Evolutionary conservation across 2,797 vertebrate species (phyloP).

Genomic region (Acrossocheilus fasciatus): DNA sequence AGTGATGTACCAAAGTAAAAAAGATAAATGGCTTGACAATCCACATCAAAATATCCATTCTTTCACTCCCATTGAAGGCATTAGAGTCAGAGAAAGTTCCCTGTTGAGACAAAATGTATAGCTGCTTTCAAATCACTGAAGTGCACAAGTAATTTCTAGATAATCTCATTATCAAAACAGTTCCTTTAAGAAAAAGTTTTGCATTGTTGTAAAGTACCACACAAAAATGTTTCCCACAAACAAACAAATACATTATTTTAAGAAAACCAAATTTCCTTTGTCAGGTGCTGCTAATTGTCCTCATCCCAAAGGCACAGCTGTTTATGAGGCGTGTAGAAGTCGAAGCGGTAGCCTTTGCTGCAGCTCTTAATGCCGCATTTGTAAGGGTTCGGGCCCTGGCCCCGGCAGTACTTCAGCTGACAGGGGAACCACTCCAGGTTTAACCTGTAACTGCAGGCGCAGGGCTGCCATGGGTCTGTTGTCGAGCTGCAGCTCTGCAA

Average conservation of each 20-base stretch:
- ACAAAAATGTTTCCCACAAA: background rate
- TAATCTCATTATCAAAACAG: background rate
- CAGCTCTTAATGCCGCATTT: constrained; percentile 90
- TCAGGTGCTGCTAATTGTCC: constrained; percentile 70
- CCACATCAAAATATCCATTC: background rate
- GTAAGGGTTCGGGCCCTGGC: constrained; percentile 78
- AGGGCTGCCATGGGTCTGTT: constrained; percentile 76
- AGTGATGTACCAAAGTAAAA: constrained; percentile 6
- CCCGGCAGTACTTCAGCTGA: constrained; percentile 86
- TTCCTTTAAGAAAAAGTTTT: constrained; percentile 8
- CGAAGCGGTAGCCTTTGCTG: constrained; percentile 83
- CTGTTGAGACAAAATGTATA: background rate
- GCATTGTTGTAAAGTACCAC: background rate
- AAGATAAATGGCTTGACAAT: constrained; percentile 9
- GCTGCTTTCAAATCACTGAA: background rate
- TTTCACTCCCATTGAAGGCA: background rate
- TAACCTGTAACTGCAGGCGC: constrained; percentile 81
- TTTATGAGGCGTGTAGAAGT: constrained; percentile 80
- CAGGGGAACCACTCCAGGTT: constrained; percentile 88
- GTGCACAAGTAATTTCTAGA: too few species aligned
- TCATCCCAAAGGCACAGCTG: constrained; percentile 88
- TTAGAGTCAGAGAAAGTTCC: background rate
- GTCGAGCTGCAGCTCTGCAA: constrained; percentile 72
- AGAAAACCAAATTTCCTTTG: background rate
- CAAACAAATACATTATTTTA: background rate